Evolutionary conservation across 2,797 vertebrate species (phyloP).

Genomic region (Simalia tracyae): DNA sequence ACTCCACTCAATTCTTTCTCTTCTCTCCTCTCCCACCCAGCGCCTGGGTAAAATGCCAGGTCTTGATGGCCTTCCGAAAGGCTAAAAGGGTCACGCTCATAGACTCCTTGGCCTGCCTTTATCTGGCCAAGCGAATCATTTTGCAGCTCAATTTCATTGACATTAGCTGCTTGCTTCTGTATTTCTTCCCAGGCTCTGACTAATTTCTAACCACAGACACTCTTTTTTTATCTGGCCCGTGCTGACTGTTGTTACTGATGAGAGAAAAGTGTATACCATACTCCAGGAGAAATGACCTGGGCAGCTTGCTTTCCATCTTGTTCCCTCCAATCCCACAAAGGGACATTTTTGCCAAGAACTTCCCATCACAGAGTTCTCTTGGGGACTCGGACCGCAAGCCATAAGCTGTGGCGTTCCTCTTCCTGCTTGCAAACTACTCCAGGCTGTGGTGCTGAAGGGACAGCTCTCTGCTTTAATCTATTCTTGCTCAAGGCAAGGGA

Average conservation of each 20-base stretch:
- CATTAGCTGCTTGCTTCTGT: not conserved
- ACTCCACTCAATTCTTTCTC: too few relatives aligned
- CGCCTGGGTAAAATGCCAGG: too few relatives aligned
- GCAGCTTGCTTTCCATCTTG: not conserved
- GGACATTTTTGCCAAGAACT: not conserved
- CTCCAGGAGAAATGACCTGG: not conserved
- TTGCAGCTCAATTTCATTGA: not conserved
- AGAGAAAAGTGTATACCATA: not conserved
- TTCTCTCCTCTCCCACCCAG: too few relatives aligned
- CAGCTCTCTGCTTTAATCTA: not conserved
- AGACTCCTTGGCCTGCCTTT: not conserved
- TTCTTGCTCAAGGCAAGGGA: not conserved
- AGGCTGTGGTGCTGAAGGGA: slow-evolving; percentile 28
- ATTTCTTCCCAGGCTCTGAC: not conserved
- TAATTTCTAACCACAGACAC: not conserved
- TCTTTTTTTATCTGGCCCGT: not conserved
- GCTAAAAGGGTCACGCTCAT: not conserved
- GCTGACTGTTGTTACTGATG: not conserved
- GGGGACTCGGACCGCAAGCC: not conserved
- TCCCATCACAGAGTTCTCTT: not conserved
- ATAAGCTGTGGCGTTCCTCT: not conserved
- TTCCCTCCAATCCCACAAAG: too few relatives aligned
- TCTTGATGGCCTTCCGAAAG: too few relatives aligned
- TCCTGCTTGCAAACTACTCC: too few relatives aligned
- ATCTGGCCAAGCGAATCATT: not conserved